phyloP scores from a whole-genome alignment of 1,140 invertebrate genomes.

The Archegozetes longisetosus region DNA sequence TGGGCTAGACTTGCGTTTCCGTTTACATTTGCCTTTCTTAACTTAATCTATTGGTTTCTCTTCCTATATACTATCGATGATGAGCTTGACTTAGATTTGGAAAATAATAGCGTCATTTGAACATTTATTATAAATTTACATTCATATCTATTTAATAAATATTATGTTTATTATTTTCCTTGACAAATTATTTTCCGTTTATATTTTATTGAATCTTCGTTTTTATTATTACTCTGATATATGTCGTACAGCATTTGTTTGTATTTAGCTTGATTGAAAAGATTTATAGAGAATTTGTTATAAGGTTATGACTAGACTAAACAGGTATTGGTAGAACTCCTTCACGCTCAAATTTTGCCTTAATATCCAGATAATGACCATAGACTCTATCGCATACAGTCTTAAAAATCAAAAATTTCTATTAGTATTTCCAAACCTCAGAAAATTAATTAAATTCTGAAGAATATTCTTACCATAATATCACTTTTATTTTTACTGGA shows the following conservation, averaged over 20 bases:
- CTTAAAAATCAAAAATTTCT: too few relatives aligned
- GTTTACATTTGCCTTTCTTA: conserved; percentile 61
- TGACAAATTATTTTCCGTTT: background rate
- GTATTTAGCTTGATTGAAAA: too few relatives aligned
- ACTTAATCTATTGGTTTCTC: conserved; percentile 59
- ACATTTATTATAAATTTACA: too few relatives aligned
- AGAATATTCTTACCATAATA: background rate
- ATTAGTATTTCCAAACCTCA: too few relatives aligned
- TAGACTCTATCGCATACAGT: too few relatives aligned
- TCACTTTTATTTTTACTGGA: background rate
- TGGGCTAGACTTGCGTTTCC: conserved; percentile 56
- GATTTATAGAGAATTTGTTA: too few relatives aligned
- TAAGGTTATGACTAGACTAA: too few relatives aligned
- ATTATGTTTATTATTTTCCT: background rate
- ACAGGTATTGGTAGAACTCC: too few relatives aligned
- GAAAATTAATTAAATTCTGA: background rate
- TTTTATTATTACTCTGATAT: too few relatives aligned
- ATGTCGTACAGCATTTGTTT: too few relatives aligned
- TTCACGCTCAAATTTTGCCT: too few relatives aligned
- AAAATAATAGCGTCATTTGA: background rate
- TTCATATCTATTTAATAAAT: background rate
- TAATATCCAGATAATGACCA: too few relatives aligned
- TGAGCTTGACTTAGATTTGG: background rate
- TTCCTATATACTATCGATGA: background rate
- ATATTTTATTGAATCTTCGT: background rate